Conservation (phyloP, 2,797 vertebrate genomes). For the Poecilia wingei region DNA sequence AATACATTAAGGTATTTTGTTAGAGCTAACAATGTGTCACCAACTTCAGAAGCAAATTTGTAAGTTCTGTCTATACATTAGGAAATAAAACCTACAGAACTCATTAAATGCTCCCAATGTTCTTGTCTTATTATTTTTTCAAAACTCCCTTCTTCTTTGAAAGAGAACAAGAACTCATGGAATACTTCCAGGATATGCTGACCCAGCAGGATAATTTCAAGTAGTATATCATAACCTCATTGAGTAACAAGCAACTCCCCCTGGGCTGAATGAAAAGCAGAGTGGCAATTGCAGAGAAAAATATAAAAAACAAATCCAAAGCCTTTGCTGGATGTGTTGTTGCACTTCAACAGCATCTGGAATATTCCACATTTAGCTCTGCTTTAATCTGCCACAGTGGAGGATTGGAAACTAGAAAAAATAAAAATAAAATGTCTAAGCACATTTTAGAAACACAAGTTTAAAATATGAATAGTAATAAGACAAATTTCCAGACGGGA, state of each 20-base stretch:
- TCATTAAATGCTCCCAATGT: constrained; percentile 30
- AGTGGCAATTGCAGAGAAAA: constrained; percentile 54
- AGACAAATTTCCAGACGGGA: constrained; percentile 33
- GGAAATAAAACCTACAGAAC: constrained; percentile 26
- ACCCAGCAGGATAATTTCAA: constrained; percentile 52
- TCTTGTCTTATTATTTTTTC: constrained; percentile 1
- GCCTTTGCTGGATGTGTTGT: constrained; percentile 36
- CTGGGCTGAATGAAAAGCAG: constrained; percentile 50
- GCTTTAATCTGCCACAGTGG: constrained; percentile 19
- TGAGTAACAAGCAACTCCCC: constrained; percentile 55
- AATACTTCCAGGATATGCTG: constrained; percentile 23
- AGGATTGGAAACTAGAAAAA: constrained; percentile 5
- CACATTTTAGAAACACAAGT: constrained; percentile 17
- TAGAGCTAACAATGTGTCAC: background rate
- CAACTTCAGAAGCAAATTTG: background rate
- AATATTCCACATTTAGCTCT: constrained; percentile 47
- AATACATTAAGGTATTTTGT: background rate
- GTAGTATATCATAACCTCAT: constrained; percentile 50
- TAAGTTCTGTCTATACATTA: background rate
- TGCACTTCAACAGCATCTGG: constrained; percentile 41
- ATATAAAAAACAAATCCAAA: constrained; percentile 5
- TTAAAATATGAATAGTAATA: constrained; percentile 22
- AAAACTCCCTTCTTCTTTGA: background rate
- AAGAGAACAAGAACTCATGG: constrained; percentile 8
- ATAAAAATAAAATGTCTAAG: constrained; percentile 2